Conservation (phyloP, 2,888 invertebrate genomes). For the Tetragonula carbonaria region DNA sequence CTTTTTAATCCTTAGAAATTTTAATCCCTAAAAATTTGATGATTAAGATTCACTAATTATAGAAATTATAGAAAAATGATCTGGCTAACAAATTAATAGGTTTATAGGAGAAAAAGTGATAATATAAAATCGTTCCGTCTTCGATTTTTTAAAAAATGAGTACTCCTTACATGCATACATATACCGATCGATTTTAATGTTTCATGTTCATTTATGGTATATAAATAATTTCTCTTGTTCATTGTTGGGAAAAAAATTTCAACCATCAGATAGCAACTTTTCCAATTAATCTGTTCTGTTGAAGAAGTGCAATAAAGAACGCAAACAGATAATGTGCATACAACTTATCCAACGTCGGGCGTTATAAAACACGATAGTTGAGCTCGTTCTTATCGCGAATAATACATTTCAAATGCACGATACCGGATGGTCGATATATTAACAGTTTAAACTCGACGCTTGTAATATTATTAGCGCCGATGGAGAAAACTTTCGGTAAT, state of each 20-base stretch:
- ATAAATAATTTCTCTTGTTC: neutral
- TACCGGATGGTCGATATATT: slow-evolving; percentile 30
- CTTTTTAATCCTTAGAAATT: no score
- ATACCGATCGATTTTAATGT: neutral
- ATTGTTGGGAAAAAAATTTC: neutral
- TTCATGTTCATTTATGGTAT: neutral
- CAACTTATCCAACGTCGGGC: slow-evolving; percentile 8
- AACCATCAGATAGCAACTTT: slow-evolving; percentile 39
- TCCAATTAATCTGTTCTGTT: slow-evolving; percentile 37
- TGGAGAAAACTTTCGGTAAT: slow-evolving; percentile 35
- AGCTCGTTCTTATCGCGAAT: slow-evolving; percentile 40
- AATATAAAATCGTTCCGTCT: neutral
- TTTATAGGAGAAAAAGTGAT: neutral
- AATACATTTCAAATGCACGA: slow-evolving; percentile 29
- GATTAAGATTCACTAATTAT: no score
- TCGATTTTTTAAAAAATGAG: neutral
- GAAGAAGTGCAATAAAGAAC: slow-evolving; percentile 33
- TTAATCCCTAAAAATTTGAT: no score
- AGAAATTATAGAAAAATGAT: no score
- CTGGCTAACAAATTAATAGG: neutral
- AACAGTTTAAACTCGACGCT: slow-evolving; percentile 41
- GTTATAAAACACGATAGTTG: slow-evolving; percentile 28
- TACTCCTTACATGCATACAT: neutral
- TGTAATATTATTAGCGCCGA: slow-evolving; percentile 24
- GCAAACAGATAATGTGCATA: slow-evolving; percentile 31